These are phyloP conservation scores for Anas platyrhynchos DNA, from an alignment of 2,113 vertebrate genomes.

Conservation along the genomic window DNA sequence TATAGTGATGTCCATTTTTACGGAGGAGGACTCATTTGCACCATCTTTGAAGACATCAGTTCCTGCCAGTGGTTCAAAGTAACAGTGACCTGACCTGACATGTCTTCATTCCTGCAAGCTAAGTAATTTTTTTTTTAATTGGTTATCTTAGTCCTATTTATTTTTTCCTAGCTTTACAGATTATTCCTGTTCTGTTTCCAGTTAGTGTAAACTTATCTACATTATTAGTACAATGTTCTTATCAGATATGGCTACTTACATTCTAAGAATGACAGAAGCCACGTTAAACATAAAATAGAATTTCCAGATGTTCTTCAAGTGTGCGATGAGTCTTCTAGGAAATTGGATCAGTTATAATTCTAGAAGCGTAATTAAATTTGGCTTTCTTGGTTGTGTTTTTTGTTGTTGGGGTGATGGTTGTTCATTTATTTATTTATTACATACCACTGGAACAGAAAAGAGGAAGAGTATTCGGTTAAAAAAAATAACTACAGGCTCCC, in stretches of 20 bases:
- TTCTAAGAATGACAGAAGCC: neutral
- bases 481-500: neutral
- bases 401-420: neutral
- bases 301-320: neutral
- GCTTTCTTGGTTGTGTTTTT: neutral
- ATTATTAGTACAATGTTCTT: neutral
- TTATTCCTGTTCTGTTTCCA: no score
- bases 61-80: neutral
- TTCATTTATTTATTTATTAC: neutral
- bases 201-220: neutral
- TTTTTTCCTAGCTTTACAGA: neutral
- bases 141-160: neutral
- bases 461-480: neutral
- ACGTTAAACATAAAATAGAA: neutral
- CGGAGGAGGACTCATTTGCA: neutral
- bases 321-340: neutral
- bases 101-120: neutral
- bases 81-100: neutral
- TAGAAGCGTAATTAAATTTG: neutral
- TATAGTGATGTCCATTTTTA: neutral
- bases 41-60: neutral
- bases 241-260: neutral
- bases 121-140: neutral
- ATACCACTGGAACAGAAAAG: neutral
- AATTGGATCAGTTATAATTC: neutral